These are phyloP conservation scores for Acanthornis magna DNA, from an alignment of 2,797 vertebrate genomes.

Conservation along the genomic window DNA sequence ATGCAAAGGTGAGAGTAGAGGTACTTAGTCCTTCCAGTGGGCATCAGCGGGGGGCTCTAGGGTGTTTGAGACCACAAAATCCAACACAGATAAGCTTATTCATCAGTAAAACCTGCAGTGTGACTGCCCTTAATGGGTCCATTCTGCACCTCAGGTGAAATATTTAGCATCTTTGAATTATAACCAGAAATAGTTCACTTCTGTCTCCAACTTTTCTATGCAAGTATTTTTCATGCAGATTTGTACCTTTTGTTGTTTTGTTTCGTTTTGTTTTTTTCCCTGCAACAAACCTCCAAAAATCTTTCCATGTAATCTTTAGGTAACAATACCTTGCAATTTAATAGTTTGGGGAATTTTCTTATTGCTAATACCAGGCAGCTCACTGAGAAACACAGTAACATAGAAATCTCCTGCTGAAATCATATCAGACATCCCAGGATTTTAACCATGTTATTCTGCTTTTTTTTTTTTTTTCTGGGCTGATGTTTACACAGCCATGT, in stretches of 20 bases:
- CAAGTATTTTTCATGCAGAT: background rate
- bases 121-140: background rate
- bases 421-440: background rate
- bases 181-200: background rate
- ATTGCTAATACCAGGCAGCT: background rate
- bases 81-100: background rate
- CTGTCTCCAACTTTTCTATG: background rate
- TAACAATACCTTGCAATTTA: background rate
- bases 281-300: background rate
- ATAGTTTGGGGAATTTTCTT: background rate
- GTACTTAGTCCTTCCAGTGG: background rate
- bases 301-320: background rate
- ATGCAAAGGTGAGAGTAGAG: background rate
- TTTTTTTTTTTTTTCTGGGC: background rate
- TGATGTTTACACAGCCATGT: background rate
- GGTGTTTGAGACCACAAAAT: background rate
- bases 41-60: background rate
- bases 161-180: background rate
- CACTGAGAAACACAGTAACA: background rate
- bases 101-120: background rate
- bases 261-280: background rate
- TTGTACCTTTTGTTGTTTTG: background rate
- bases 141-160: background rate
- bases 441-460: background rate
- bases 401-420: background rate